phyloP scores from a whole-genome alignment of 2,113 vertebrate genomes.

The Scomber scombrus region DNA sequence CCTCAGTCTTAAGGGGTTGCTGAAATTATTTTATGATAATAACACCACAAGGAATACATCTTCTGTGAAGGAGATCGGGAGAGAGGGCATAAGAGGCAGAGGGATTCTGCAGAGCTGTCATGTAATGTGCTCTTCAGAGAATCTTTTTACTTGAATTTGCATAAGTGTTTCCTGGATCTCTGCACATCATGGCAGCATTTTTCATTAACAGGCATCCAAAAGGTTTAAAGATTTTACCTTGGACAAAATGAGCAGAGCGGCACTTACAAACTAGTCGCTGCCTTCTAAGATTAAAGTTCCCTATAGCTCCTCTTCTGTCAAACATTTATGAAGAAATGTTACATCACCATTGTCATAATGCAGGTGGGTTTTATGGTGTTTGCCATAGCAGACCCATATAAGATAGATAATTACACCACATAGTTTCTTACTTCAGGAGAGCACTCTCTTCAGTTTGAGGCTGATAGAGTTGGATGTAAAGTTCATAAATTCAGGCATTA shows the following conservation, averaged over 20 bases:
- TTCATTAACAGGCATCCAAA: background rate
- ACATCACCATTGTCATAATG: background rate
- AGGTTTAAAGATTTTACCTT: background rate
- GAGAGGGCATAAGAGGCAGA: slow-evolving; percentile 3
- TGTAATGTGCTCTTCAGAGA: slow-evolving; percentile 5
- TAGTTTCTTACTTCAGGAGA: background rate
- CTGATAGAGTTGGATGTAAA: slow-evolving; percentile 8
- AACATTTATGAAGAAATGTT: background rate
- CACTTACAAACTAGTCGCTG: background rate
- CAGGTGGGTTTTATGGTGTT: background rate
- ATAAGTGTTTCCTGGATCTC: slow-evolving; percentile 23
- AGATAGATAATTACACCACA: background rate
- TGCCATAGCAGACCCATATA: background rate
- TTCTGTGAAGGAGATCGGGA: background rate
- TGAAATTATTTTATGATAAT: background rate
- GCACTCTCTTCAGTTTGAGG: background rate
- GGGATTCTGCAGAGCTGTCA: slow-evolving; percentile 28
- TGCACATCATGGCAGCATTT: background rate
- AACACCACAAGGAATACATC: background rate
- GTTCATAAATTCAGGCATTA: slow-evolving; percentile 9
- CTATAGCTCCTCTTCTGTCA: background rate
- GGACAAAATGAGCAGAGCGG: background rate
- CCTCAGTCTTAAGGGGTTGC: background rate
- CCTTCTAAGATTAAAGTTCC: background rate
- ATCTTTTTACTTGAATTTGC: slow-evolving; percentile 28